Evolutionary conservation across 2,888 invertebrate genomes (phyloP).

Genomic region (Tiliacea citrago): DNA sequence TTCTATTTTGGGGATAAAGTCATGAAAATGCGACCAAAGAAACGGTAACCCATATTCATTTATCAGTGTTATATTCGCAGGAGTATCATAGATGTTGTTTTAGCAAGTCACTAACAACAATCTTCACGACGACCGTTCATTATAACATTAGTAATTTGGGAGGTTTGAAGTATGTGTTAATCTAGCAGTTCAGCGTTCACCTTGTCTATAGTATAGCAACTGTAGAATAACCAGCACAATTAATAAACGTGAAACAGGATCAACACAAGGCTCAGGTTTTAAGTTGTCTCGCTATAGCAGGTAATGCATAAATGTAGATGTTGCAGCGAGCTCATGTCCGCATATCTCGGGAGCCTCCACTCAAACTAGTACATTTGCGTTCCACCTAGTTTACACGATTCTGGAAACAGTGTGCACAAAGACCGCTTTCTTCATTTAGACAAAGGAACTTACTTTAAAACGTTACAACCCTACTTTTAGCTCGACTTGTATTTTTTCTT

Average conservation of each 20-base stretch:
- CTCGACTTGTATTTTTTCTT: slow-evolving; percentile 40
- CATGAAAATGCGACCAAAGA: background rate
- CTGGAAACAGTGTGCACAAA: slow-evolving; percentile 17
- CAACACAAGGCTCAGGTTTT: background rate
- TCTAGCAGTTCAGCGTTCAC: background rate
- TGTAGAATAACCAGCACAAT: background rate
- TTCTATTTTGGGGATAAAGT: background rate
- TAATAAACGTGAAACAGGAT: background rate
- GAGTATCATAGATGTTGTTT: background rate
- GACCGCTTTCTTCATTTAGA: slow-evolving; percentile 35
- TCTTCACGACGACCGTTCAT: background rate
- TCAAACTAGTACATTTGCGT: background rate
- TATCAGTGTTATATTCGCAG: background rate
- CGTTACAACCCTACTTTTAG: slow-evolving; percentile 15
- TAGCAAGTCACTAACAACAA: too few relatives aligned
- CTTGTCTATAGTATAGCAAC: background rate
- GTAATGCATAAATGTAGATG: slow-evolving; percentile 45
- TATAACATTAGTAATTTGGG: background rate
- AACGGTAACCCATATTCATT: background rate
- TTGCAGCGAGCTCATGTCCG: slow-evolving; percentile 13
- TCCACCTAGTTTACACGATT: slow-evolving; percentile 8
- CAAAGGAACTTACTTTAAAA: slow-evolving; percentile 18
- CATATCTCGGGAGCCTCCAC: slow-evolving; percentile 17
- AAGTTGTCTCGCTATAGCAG: slow-evolving; percentile 14
- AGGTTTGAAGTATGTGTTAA: background rate